phyloP scores from a whole-genome alignment of 2,797 vertebrate genomes.

The Cheirogaleus major region DNA sequence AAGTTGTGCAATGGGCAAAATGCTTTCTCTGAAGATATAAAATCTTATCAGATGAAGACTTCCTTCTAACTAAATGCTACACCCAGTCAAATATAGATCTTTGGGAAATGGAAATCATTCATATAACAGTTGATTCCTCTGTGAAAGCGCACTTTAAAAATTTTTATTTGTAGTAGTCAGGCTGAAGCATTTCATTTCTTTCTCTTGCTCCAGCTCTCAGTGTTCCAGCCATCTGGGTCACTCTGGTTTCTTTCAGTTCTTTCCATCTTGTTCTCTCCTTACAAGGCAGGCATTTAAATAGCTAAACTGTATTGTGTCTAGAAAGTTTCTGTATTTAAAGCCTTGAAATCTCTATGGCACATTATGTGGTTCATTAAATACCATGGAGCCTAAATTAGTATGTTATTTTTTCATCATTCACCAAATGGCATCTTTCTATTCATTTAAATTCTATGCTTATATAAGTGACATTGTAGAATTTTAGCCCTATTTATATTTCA shows the following conservation, averaged over 20 bases:
- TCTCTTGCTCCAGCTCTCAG: background rate
- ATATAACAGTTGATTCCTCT: background rate
- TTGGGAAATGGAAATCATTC: background rate
- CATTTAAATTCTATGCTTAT: conserved; percentile 19
- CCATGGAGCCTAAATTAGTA: conserved; percentile 9
- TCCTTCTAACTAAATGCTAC: background rate
- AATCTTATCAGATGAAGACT: background rate
- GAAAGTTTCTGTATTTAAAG: background rate
- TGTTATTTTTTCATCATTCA: conserved; percentile 19
- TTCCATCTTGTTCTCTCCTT: background rate
- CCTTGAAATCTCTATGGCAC: background rate
- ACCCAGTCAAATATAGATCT: background rate
- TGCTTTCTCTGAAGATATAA: background rate
- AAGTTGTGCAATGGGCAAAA: background rate
- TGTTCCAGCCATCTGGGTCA: background rate
- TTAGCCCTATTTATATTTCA: conserved; percentile 25
- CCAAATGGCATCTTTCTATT: conserved; percentile 2
- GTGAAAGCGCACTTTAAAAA: background rate
- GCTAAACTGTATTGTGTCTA: background rate
- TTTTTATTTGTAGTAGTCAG: background rate
- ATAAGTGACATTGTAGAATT: background rate
- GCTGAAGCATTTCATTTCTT: background rate
- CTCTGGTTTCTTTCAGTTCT: background rate
- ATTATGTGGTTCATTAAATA: conserved; percentile 58
- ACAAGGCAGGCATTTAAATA: background rate